phyloP scores from a whole-genome alignment of 2,888 invertebrate species.

The Sphaeridia pumilis region DNA sequence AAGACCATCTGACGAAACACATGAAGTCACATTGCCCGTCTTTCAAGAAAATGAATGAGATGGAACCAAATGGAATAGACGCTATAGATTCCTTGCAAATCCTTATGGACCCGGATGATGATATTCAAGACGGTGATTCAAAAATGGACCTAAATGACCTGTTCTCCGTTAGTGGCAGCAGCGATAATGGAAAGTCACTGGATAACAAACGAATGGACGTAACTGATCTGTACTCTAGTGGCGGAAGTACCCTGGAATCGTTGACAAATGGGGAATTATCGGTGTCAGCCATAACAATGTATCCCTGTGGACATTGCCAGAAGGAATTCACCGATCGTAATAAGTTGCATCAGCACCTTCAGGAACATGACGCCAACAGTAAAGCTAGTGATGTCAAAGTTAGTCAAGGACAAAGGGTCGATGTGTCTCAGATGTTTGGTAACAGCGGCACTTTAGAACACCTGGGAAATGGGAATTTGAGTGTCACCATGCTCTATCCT shows the following conservation, averaged over 20 bases:
- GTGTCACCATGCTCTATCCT: conserved; percentile 12
- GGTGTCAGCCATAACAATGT: background rate
- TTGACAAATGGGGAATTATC: background rate
- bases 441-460: background rate
- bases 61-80: conserved; percentile 15
- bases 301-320: conserved; percentile 28
- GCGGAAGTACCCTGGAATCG: background rate
- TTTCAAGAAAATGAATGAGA: conserved; percentile 14
- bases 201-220: conserved; percentile 5
- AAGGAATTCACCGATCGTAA: conserved; percentile 23
- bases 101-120: conserved; percentile 21
- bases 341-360: conserved; percentile 23
- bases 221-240: conserved; percentile 8
- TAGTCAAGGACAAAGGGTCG: conserved; percentile 1
- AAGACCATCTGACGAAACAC: conserved; percentile 33
- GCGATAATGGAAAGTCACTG: background rate
- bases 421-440: conserved; percentile 8
- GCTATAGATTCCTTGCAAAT: conserved; percentile 24
- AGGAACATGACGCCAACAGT: conserved; percentile 16
- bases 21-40: conserved; percentile 28
- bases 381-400: background rate
- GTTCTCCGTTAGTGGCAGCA: background rate
- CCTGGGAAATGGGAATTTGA: background rate
- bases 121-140: conserved; percentile 9
- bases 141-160: conserved; percentile 6